Evolutionary conservation across 2,797 vertebrate genomes (phyloP), one percentile per base, ranked within the genome.

Genomic region (Falco columbarius): DNA sequence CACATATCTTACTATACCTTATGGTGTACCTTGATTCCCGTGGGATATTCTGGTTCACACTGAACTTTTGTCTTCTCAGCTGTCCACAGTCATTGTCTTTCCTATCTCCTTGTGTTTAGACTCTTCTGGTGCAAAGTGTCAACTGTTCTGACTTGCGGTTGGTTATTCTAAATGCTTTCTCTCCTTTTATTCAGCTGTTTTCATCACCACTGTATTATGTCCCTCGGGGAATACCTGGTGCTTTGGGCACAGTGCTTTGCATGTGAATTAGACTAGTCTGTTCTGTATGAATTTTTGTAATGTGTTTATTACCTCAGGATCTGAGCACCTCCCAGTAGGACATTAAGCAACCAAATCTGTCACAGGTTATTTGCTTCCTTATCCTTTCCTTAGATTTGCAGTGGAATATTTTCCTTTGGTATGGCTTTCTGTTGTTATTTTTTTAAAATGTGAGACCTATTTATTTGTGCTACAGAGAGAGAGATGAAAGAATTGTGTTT

Each of bases 331-430:
- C 76, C 85, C 66, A 49, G 56, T 55, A 74, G 82, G 65, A 44
- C 56, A 30, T 61, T 86, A 77, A 86, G 80, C 74, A 96, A 93
- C 93, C 55, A 79, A 56, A 82, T 83, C 80, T 91, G 82, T 83
- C 88, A 90, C 36, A 76, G 67, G 17, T 86, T 88, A 74, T 88
- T 93, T 85, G 12, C 65, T 82, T 88, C 70, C 56, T 65, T 85
- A 70, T 52, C 19, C 13, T 81, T 40, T 88, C 51, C 26, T 81
- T 55, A 81, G 46, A 62, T n/a, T 86, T 75, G 29, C 32, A 58
- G 46, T 42, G 38, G 51, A 94, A 55, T 79, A 42, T 93, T 88
- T 91, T 88, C 52, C 42, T 94, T 91, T 81, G 38, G 32, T 51
- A 19, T 38, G 23, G 22, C 71, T 87, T 89, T 82, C 67, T 79